Percentiles rank a stretch among this genome's conserved stretches.
Evolutionary conservation across 2,888 invertebrate species (phyloP).

Genomic region (Patella ulyssiponensis): DNA sequence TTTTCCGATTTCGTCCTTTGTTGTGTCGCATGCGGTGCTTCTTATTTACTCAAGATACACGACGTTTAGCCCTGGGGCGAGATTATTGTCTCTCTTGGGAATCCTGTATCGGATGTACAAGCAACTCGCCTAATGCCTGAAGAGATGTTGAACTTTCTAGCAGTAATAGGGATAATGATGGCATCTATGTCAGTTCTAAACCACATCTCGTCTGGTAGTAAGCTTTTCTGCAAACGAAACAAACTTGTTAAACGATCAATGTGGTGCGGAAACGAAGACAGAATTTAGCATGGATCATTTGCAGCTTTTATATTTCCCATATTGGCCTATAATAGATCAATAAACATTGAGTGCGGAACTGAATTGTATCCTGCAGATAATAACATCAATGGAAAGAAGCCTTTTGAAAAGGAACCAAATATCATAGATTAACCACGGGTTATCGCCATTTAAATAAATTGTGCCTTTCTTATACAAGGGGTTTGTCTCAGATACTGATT

Average conservation of each 20-base stretch:
- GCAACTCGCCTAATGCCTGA: background rate
- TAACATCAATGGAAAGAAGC: background rate
- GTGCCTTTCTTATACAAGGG: too few species aligned
- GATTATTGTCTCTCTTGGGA: slow-evolving; percentile 1
- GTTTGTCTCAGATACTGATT: too few species aligned
- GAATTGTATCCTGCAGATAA: slow-evolving; percentile 7
- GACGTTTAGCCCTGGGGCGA: background rate
- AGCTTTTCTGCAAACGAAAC: slow-evolving; percentile 7
- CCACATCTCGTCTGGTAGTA: background rate
- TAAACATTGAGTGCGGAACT: background rate
- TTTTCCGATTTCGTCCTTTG: background rate
- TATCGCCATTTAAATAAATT: too few species aligned
- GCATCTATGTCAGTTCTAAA: background rate
- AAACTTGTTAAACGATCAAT: slow-evolving; percentile 1
- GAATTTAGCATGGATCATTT: slow-evolving; percentile 8
- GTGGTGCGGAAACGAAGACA: background rate
- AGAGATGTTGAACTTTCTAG: background rate
- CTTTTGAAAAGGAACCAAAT: too few species aligned
- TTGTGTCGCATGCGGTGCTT: background rate
- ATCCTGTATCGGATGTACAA: background rate
- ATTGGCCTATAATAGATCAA: slow-evolving; percentile 3
- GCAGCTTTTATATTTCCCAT: slow-evolving; percentile 13
- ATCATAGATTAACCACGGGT: too few species aligned
- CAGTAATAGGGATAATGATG: slow-evolving; percentile 10
- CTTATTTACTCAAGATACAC: slow-evolving; percentile 8